These are phyloP conservation scores for Desmophyllum pertusum DNA, from an alignment of 92 coral and sea anemone species.

Conservation along the genomic window DNA sequence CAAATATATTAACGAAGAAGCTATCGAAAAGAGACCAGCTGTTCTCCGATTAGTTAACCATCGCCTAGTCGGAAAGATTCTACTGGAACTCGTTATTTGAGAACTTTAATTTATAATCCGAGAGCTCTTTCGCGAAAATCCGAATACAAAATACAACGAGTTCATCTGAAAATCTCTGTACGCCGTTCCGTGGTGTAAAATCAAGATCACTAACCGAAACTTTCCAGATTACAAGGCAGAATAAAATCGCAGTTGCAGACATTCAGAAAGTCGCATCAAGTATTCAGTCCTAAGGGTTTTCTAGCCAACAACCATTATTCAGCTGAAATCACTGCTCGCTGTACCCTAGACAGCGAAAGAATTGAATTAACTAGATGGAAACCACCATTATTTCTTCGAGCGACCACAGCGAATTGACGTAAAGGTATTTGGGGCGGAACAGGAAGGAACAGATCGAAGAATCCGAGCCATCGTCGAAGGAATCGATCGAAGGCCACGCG, in stretches of 20 bases:
- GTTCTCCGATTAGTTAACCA: neutral
- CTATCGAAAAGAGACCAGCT: constrained; percentile 2
- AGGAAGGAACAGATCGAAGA: constrained; percentile 22
- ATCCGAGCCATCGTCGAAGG: neutral
- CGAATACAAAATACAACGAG: too few relatives aligned
- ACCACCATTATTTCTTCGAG: neutral
- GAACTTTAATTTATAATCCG: neutral
- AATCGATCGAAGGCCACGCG: constrained; percentile 9
- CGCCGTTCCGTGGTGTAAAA: neutral
- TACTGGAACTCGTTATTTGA: neutral
- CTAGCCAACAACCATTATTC: neutral
- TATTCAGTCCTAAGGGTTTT: constrained; percentile 16
- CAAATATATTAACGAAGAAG: neutral
- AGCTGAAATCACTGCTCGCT: constrained; percentile 17
- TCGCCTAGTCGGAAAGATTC: neutral
- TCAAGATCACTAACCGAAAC: neutral
- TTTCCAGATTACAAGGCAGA: neutral
- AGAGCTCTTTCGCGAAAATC: neutral
- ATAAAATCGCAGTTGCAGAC: constrained; percentile 24
- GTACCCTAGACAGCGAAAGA: neutral
- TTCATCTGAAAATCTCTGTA: neutral
- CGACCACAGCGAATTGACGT: neutral
- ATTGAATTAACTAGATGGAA: neutral
- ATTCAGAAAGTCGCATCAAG: constrained; percentile 2
- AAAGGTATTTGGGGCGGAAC: constrained; percentile 23